These are phyloP conservation scores for Passer domesticus DNA, from an alignment of 2,113 vertebrate genomes.

Conservation along the genomic window DNA sequence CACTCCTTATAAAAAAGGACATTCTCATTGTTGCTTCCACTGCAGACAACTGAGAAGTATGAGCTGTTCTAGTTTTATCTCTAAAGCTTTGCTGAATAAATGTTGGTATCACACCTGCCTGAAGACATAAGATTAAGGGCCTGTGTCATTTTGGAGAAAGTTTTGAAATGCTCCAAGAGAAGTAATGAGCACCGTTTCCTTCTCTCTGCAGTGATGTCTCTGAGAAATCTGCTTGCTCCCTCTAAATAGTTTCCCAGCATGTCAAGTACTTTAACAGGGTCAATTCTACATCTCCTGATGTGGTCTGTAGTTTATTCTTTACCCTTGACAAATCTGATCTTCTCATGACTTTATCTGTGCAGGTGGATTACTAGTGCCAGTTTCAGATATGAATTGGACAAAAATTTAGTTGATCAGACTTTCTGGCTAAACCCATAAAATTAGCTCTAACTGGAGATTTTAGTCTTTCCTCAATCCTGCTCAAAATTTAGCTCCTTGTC, in stretches of 20 bases:
- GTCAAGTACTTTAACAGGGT: neutral
- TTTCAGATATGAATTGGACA: neutral
- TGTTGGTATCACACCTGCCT: neutral
- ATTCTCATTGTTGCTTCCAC: neutral
- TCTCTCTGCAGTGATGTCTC: neutral
- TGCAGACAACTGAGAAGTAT: neutral
- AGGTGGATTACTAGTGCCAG: neutral
- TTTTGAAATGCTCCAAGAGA: neutral
- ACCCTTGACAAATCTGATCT: neutral
- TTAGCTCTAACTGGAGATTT: neutral
- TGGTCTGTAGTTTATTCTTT: neutral
- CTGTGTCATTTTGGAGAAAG: neutral
- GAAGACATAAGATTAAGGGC: neutral
- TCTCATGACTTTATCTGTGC: neutral
- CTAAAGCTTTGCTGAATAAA: neutral
- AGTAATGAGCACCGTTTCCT: neutral
- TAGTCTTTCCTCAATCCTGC: neutral
- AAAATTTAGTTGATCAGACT: neutral
- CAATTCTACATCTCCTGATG: neutral
- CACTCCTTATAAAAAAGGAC: neutral
- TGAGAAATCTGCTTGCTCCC: neutral
- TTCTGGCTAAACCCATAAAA: neutral
- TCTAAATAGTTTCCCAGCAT: neutral
- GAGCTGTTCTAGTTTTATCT: neutral
- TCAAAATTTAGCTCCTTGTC: neutral